These are phyloP conservation scores for Drosophila dunni DNA, from an alignment of 1,140 invertebrate species.

Conservation along the genomic window DNA sequence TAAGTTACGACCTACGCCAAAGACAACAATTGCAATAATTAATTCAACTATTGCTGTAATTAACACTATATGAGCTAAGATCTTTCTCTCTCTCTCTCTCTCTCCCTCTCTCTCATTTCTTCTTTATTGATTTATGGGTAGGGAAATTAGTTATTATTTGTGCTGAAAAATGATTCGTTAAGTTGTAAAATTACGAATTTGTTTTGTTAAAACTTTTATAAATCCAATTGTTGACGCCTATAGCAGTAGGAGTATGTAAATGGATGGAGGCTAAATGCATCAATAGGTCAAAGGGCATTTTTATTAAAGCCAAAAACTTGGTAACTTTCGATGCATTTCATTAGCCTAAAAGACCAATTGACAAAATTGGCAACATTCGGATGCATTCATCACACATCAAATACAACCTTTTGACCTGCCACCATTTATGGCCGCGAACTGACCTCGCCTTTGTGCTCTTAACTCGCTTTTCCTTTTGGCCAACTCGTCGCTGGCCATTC, in stretches of 20 bases:
- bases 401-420: conserved; percentile 37
- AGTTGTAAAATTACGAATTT: conserved; percentile 55
- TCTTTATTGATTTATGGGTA: not conserved
- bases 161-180: conserved; percentile 52
- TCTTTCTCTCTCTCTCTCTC: not conserved
- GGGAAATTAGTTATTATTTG: not conserved
- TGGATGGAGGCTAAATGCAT: not conserved
- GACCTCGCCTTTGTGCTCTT: conserved; percentile 54
- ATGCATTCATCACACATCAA: conserved; percentile 33
- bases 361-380: conserved; percentile 51
- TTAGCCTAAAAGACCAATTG: conserved; percentile 44
- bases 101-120: not conserved
- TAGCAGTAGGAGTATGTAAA: not conserved
- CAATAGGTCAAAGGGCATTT: conserved; percentile 34
- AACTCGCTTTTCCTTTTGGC: conserved; percentile 8
- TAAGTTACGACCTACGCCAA: conserved; percentile 52
- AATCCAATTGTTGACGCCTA: conserved; percentile 18
- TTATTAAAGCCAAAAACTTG: not conserved
- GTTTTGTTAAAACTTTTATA: conserved; percentile 49
- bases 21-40: conserved; percentile 14
- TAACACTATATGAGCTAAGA: not conserved
- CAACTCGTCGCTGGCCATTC: conserved; percentile 56
- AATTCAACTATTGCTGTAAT: conserved; percentile 16
- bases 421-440: conserved; percentile 43
- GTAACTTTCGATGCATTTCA: conserved; percentile 20